Base-by-base conservation (phyloP, 2,888 invertebrate species). In the Lasioglossum vierecki region DNA sequence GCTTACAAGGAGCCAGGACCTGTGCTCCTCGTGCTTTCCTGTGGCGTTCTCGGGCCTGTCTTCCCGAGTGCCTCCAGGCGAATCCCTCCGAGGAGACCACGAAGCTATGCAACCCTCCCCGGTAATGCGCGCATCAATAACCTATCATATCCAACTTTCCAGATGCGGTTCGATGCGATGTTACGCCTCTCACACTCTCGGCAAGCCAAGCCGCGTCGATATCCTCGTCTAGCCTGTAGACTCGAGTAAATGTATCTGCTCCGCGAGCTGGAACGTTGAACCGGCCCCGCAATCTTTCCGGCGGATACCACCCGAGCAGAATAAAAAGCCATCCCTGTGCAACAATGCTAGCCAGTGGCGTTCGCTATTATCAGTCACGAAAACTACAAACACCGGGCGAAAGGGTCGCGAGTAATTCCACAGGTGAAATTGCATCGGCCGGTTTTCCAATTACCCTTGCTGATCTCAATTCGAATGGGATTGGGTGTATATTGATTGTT, bases 91-190 rank as follows among this genome's bases (percentile, higher is more conserved):
- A 84, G 73, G 83, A 86, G 87, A 87, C 86, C 88, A 63, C 72
- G 84, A 76, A 88, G 88, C 89, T 89, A 88, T 91, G 90, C 89
- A 92, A 90, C 88, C 84, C 30, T 30, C 35, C 53, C 88, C 90
- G 89, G 92, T 93, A 93, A 94, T 93, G 93, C 91, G 89, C 88
- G 90, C 94, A 93, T 94, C 93, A 92, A 94, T 94, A 94, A 93
- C 93, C 93, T 93, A 94, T 93, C 94, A 92, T 92, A 93, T 92
- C 91, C 90, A 91, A 88, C 89, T 89, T 88, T 85, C 87, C 80
- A 85, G 86, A 88, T 86, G 82, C 85, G 82, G 63, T 63, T 63
- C 63, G 63, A 84, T 86, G 74, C 83, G 74, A 78, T 84, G 79
- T 68, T 68, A 68, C 49, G 53, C 39, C 49, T 13, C 30, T 53